Evolutionary conservation across 2,113 vertebrate genomes (phyloP).

Genomic region (Reinhardtius hippoglossoides): DNA sequence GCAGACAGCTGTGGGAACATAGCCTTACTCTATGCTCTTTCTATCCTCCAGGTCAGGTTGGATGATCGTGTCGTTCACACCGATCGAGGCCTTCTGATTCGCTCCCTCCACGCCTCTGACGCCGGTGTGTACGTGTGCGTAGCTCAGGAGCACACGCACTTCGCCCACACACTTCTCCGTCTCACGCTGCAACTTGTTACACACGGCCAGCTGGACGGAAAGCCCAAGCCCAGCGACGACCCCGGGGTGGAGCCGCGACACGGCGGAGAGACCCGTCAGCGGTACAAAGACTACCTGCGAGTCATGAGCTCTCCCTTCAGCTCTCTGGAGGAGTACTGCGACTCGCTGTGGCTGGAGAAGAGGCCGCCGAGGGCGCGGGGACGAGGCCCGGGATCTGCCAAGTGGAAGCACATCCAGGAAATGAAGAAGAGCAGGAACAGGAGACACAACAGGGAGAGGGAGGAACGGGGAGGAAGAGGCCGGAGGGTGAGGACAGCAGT

Average conservation of each 20-base stretch:
- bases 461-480: slow-evolving; percentile 16
- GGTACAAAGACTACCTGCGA: slow-evolving; percentile 95
- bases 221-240: slow-evolving; percentile 83
- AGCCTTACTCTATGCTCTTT: not conserved
- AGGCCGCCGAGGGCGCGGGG: slow-evolving; percentile 79
- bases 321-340: slow-evolving; percentile 95
- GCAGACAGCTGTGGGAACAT: not conserved
- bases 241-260: slow-evolving; percentile 49
- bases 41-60: slow-evolving; percentile 84
- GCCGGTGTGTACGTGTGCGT: slow-evolving; percentile 90
- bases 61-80: slow-evolving; percentile 93
- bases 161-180: slow-evolving; percentile 88
- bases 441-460: slow-evolving; percentile 84
- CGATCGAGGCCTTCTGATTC: slow-evolving; percentile 91
- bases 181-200: slow-evolving; percentile 90
- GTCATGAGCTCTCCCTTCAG: slow-evolving; percentile 88
- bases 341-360: slow-evolving; percentile 94
- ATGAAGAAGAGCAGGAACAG: slow-evolving; percentile 95
- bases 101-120: slow-evolving; percentile 88
- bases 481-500: slow-evolving; percentile 38
- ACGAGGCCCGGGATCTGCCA: slow-evolving; percentile 83
- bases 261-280: slow-evolving; percentile 85
- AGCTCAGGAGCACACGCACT: slow-evolving; percentile 91
- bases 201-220: slow-evolving; percentile 87
- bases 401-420: slow-evolving; percentile 98